Evolutionary conservation across 2,888 invertebrate species (phyloP).

Genomic region (Tenodera sinensis): DNA sequence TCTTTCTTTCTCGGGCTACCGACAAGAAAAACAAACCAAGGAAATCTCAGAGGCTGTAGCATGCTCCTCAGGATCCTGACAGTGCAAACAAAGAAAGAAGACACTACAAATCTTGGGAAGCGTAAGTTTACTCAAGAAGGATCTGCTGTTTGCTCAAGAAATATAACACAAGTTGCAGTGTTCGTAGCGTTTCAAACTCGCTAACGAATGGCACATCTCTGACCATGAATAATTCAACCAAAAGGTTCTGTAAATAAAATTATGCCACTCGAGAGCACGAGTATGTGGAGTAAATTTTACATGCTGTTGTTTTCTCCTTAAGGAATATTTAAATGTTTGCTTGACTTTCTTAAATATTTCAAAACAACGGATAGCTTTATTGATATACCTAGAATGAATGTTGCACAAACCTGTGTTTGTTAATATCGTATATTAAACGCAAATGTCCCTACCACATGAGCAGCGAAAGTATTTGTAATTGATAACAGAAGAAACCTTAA

Average conservation of each 20-base stretch:
- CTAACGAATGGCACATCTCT: neutral
- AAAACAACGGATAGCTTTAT: too few species aligned
- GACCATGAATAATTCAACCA: neutral
- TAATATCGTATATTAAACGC: too few species aligned
- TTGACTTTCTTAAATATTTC: too few species aligned
- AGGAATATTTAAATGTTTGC: too few species aligned
- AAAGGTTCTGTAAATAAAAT: neutral
- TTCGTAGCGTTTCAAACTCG: neutral
- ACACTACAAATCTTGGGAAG: neutral
- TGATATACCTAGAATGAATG: too few species aligned
- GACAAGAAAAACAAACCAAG: neutral
- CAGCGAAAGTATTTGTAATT: too few species aligned
- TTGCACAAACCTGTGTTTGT: too few species aligned
- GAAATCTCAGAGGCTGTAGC: neutral
- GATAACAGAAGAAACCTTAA: too few species aligned
- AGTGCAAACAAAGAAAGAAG: neutral
- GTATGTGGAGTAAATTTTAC: too few species aligned
- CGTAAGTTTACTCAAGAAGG: neutral
- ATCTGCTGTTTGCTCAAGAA: neutral
- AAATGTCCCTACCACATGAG: too few species aligned
- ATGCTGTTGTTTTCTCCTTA: too few species aligned
- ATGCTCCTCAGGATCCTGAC: neutral
- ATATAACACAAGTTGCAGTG: neutral
- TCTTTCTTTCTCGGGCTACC: neutral
- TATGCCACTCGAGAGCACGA: neutral